These are phyloP conservation scores for Myathropa florea DNA, from an alignment of 2,888 invertebrate species.

Conservation along the genomic window DNA sequence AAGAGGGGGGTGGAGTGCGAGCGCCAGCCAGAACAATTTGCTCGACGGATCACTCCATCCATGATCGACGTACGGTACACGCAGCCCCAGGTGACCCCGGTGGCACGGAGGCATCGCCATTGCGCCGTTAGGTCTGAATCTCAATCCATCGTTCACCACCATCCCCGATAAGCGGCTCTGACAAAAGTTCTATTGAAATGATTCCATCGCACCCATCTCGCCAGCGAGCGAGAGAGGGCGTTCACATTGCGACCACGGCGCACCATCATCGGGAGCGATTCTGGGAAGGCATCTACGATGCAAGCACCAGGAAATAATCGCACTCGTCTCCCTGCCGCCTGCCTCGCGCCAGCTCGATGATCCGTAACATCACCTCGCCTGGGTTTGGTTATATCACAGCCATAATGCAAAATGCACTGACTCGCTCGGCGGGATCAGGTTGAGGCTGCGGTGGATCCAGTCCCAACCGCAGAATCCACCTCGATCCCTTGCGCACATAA, in stretches of 20 bases:
- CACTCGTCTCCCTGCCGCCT: slow-evolving; percentile 24
- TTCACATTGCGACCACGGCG: slow-evolving; percentile 37
- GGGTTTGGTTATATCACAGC: slow-evolving; percentile 25
- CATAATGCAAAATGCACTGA: slow-evolving; percentile 45
- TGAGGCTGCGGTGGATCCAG: slow-evolving; percentile 31
- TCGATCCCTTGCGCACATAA: slow-evolving; percentile 16
- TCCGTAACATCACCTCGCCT: slow-evolving; percentile 46
- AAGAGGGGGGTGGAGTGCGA: slow-evolving; percentile 25
- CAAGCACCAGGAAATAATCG: slow-evolving; percentile 62
- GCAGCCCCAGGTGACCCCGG: slow-evolving; percentile 43
- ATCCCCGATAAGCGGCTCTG: slow-evolving; percentile 42
- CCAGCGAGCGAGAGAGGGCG: slow-evolving; percentile 32
- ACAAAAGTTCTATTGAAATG: slow-evolving; percentile 58
- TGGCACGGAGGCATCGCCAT: slow-evolving; percentile 49
- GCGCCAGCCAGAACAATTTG: slow-evolving; percentile 14
- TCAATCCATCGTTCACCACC: slow-evolving; percentile 54
- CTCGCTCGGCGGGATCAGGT: slow-evolving; percentile 60
- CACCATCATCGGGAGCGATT: slow-evolving; percentile 40
- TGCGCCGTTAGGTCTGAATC: slow-evolving; percentile 65
- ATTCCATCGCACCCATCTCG: slow-evolving; percentile 14
- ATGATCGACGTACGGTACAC: slow-evolving; percentile 34
- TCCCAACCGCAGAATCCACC: slow-evolving; percentile 53
- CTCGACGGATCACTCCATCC: slow-evolving; percentile 37
- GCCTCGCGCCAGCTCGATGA: slow-evolving; percentile 33
- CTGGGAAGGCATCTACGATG: slow-evolving; percentile 59